phyloP scores from a whole-genome alignment of 1,140 invertebrate species.

The Latrodectus geometricus region DNA sequence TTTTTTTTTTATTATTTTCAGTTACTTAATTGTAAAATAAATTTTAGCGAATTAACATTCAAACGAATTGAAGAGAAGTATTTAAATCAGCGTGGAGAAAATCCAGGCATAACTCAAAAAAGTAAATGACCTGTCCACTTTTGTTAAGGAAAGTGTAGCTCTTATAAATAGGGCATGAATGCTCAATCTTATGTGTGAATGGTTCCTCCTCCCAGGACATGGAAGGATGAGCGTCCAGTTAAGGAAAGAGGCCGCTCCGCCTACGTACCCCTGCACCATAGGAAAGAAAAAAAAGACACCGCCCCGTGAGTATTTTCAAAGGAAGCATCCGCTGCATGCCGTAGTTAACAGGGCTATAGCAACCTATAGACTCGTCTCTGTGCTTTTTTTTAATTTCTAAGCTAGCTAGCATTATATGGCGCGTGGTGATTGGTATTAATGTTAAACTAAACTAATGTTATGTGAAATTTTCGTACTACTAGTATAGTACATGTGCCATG shows the following conservation, averaged over 20 bases:
- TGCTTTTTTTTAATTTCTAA: not conserved
- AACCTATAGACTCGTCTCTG: not conserved
- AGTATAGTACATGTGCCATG: too few species aligned
- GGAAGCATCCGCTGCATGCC: not conserved
- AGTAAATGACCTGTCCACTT: too few species aligned
- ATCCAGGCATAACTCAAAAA: too few species aligned
- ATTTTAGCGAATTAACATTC: too few species aligned
- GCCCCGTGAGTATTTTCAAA: slow-evolving; percentile 35
- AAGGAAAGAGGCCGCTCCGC: slow-evolving; percentile 43
- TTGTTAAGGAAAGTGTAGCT: too few species aligned
- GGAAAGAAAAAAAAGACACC: slow-evolving; percentile 41
- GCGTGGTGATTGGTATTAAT: too few species aligned
- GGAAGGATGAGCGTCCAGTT: slow-evolving; percentile 41
- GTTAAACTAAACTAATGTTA: too few species aligned
- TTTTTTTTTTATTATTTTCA: too few species aligned
- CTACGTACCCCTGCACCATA: slow-evolving; percentile 19
- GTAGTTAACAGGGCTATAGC: not conserved
- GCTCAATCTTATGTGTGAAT: not conserved
- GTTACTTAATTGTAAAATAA: too few species aligned
- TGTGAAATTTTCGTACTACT: too few species aligned
- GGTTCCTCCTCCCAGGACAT: slow-evolving; percentile 39
- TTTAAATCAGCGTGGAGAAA: too few species aligned
- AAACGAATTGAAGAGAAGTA: too few species aligned
- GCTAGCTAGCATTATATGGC: not conserved
- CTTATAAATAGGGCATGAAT: not conserved